Evolutionary conservation across 1,140 invertebrate species (phyloP), one percentile per base, ranked within the genome.

Genomic region (Zaprionus camerounensis): DNA sequence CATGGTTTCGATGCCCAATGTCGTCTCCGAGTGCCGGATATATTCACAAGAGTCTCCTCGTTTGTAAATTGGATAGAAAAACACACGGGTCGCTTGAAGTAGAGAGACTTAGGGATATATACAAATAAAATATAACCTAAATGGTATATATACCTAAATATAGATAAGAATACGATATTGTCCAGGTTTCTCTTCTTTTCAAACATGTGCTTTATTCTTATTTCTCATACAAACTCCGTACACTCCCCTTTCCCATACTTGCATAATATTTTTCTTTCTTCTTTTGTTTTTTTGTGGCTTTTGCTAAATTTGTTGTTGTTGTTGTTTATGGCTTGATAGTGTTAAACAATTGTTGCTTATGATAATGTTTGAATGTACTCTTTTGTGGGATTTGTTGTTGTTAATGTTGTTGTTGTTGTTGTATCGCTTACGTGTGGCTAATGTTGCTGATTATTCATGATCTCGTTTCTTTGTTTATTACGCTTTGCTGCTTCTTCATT

Each of bases 151-250:
- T 3, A 44, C 6, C 3, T n/a, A 17, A 41, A 41, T 5, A 2
- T 41, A 15, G 38, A 41, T 41, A 41, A 41, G 17, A 49, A 3
- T 20, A 20, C 7, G 46, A 49, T 1, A 49, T n/a, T 49, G 13
- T 49, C 1, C 15, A 57, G 28, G 5, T 12, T 34, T 28, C 26
- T 26, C 65, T 68, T 88, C 68, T 85, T 88, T 82, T 88, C 86
- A 90, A 90, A 90, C 85, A 80, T 88, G 85, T 90, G 85, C 86
- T 90, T 90, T 88, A 90, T 90, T 90, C 80, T 90, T 82, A 85
- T 90, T 91, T 80, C 81, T 88, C 88, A 80, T 91, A 90, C 79
- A 90, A 90, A 91, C 81, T 81, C 55, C 81, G 70, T 80, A 85
- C 81, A 72, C 69, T 71, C 68, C 66, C 64, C 51, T 55, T 77